Base-by-base conservation (phyloP, 1,140 invertebrate species). In the Andrena cerasifolii region DNA sequence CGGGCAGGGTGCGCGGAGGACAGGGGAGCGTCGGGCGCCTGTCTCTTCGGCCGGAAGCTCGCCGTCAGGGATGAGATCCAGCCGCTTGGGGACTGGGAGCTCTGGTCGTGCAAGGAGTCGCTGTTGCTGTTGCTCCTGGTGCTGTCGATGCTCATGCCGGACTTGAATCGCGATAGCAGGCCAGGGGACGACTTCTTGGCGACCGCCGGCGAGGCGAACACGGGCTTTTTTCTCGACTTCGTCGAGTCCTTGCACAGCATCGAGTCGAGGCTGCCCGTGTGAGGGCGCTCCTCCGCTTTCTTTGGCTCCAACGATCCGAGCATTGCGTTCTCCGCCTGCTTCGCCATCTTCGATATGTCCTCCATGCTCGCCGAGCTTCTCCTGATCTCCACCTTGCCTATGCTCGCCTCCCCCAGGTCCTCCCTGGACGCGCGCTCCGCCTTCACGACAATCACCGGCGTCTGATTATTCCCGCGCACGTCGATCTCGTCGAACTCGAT, bases 311-410 rank as follows among this genome's bases (percentile, higher is more conserved):
- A 68, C 21, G 81, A 78, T 8, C 89, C 89, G 3, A 91, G 40
- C n/a, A 89, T 66, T 2, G 63, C 79, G 3, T 75, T 24, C 26
- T 92, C 91, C 2, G 87, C 88, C 53, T 92, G 89, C 43, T 92
- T 93, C 2, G 88, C 88, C 28, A 92, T 93, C 67, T 92, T 92
- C 16, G 91, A 91, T 36, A 92, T 93, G 47, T 92, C 91, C 66
- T 93, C 92, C 92, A 92, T 93, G 36, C 91, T 92, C 0, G 91
- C 92, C 0, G 91, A 92, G 59, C 92, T 93, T 14, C 91, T 83
- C 16, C 92, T 80, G 26, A 93, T 93, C 61, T 92, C 91, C 7
- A 92, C 75, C 49, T 92, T 92, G 0, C 86, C 87, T 16, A 88
- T 78, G 58, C 86, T 81, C 12, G 87, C 88, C 6, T 91, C 84